A percentile compares a stretch with the other conserved stretches of the same genome.
phyloP scores from a whole-genome alignment of 2,888 invertebrate genomes.

The Rhamnusium bicolor region DNA sequence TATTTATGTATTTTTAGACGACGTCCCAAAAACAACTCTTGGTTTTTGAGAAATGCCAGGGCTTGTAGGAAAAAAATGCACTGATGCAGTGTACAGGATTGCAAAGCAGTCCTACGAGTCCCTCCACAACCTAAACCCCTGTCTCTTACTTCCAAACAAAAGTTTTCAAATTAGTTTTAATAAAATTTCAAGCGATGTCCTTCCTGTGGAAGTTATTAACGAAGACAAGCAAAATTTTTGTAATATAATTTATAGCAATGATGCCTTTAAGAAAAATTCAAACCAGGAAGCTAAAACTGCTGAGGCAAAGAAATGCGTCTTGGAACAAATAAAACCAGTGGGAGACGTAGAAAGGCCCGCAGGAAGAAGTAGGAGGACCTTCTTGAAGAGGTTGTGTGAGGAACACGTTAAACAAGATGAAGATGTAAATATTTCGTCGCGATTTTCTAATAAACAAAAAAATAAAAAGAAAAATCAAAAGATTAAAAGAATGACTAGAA shows the following conservation, averaged over 20 bases:
- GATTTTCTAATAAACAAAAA: background rate
- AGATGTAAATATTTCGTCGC: background rate
- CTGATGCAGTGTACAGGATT: slow-evolving; percentile 49
- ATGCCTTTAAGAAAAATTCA: slow-evolving; percentile 67
- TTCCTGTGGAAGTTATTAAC: background rate
- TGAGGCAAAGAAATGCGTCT: background rate
- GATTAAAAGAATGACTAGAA: slow-evolving; percentile 30
- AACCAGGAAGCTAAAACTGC: background rate
- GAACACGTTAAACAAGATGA: background rate
- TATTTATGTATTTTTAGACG: slow-evolving; percentile 27
- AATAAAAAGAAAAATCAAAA: slow-evolving; percentile 7
- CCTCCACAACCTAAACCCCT: slow-evolving; percentile 43
- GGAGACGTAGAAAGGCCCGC: background rate
- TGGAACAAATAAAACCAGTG: background rate
- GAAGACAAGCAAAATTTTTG: slow-evolving; percentile 4
- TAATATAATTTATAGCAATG: slow-evolving; percentile 53
- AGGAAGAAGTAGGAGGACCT: background rate
- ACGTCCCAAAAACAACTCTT: slow-evolving; percentile 47
- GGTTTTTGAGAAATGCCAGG: slow-evolving; percentile 52
- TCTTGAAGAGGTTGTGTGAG: background rate
- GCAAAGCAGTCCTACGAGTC: slow-evolving; percentile 50
- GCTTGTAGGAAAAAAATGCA: slow-evolving; percentile 51
- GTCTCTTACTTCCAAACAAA: slow-evolving; percentile 39
- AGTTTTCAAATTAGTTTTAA: slow-evolving; percentile 46
- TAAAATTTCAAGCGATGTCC: background rate